Conservation (phyloP, 2,797 vertebrate genomes). For the Alosa sapidissima region DNA sequence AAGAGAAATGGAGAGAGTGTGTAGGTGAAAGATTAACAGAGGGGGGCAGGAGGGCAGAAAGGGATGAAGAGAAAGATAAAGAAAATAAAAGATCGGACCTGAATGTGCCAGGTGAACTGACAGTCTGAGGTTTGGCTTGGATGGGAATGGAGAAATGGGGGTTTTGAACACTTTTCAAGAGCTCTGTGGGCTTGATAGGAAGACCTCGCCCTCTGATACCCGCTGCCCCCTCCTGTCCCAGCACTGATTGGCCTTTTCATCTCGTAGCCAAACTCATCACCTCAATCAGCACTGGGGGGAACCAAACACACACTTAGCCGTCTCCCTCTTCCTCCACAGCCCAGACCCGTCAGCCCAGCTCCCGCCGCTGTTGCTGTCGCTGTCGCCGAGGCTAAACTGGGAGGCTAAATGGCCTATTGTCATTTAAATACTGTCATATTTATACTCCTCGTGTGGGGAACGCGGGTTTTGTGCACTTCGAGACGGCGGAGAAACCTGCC, state of each 20-base stretch:
- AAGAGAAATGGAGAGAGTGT: neutral
- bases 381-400: neutral
- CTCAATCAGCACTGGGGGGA: slow-evolving; percentile 28
- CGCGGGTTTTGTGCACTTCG: neutral
- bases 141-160: neutral
- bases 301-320: no score
- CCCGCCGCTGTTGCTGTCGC: neutral
- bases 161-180: slow-evolving; percentile 28
- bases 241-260: slow-evolving; percentile 39
- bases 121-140: neutral
- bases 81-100: neutral
- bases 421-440: neutral
- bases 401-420: slow-evolving; percentile 15
- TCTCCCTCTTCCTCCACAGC: no score
- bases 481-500: neutral
- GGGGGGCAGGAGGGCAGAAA: neutral
- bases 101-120: neutral
- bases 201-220: slow-evolving; percentile 40
- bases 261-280: slow-evolving; percentile 33
- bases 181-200: slow-evolving; percentile 30
- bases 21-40: neutral
- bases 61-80: neutral
- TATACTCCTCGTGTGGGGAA: neutral
- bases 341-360: neutral
- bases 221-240: neutral